These are phyloP conservation scores for Sebastes hopkinsi DNA, from an alignment of 2,797 vertebrate genomes.

Conservation along the genomic window DNA sequence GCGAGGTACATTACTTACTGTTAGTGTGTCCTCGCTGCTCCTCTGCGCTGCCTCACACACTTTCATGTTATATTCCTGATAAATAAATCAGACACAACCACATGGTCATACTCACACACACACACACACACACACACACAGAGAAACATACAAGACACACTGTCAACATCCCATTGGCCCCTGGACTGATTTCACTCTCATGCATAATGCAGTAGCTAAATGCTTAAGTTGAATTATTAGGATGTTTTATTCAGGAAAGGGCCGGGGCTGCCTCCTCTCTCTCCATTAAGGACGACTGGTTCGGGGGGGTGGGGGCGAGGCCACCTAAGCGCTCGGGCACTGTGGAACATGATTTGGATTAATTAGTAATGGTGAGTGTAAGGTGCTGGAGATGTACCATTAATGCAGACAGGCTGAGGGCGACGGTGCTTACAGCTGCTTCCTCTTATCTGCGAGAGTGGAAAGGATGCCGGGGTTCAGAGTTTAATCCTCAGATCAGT, in stretches of 20 bases:
- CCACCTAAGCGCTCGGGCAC: conserved; percentile 6
- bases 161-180: conserved; percentile 52
- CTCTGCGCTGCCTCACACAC: conserved; percentile 14
- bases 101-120: background rate
- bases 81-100: conserved; percentile 64
- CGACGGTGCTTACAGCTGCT: conserved; percentile 28
- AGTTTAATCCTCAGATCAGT: conserved; percentile 40
- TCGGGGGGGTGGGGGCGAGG: background rate
- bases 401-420: conserved; percentile 48
- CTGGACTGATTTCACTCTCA: conserved; percentile 62
- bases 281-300: conserved; percentile 16
- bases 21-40: conserved; percentile 25
- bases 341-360: conserved; percentile 66
- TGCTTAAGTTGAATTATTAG: conserved; percentile 76
- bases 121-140: background rate
- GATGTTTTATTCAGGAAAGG: conserved; percentile 72
- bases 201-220: conserved; percentile 71
- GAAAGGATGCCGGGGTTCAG: background rate
- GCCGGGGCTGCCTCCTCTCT: conserved; percentile 18
- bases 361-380: conserved; percentile 67
- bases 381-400: conserved; percentile 52
- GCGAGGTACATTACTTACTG: background rate
- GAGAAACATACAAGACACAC: conserved; percentile 29
- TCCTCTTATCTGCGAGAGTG: conserved; percentile 29
- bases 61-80: conserved; percentile 48